Conservation (phyloP, 2,113 vertebrate species). For the Xenopus laevis region DNA sequence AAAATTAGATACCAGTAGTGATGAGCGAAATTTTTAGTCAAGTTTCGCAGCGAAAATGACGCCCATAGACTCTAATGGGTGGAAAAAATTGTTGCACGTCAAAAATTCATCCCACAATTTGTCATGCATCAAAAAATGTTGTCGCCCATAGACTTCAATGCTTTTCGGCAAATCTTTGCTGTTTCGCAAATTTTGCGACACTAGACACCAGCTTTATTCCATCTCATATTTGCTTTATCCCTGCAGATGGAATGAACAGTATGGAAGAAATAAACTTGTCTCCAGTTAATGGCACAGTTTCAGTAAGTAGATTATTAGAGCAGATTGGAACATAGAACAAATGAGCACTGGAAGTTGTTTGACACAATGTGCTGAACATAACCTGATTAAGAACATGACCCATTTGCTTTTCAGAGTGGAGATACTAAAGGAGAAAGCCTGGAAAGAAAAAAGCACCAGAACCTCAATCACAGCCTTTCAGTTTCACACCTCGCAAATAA, state of each 20-base stretch:
- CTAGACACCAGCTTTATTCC: background rate
- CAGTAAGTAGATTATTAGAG: constrained; percentile 2
- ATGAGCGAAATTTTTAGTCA: too few species aligned
- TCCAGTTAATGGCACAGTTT: background rate
- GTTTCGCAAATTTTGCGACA: too few species aligned
- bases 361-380: too few species aligned
- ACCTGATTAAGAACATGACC: background rate
- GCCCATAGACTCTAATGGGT: too few species aligned
- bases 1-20: too few species aligned
- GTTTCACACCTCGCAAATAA: constrained; percentile 26
- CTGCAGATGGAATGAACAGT: background rate
- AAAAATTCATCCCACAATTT: too few species aligned
- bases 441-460: background rate
- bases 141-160: too few species aligned
- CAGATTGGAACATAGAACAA: background rate
- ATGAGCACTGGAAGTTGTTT: too few species aligned
- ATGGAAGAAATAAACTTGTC: constrained; percentile 35
- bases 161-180: too few species aligned
- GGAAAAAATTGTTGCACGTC: too few species aligned
- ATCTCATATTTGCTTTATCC: background rate
- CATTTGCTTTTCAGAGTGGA: constrained; percentile 16
- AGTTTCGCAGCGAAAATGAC: too few species aligned
- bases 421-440: accelerated
- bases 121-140: too few species aligned
- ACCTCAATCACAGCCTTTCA: constrained; percentile 4